Percentiles rank a stretch among this genome's conserved stretches.
Evolutionary conservation across 53 echinoderm and acorn worm species (phyloP).

Genomic region (Glandiceps talaboti): DNA sequence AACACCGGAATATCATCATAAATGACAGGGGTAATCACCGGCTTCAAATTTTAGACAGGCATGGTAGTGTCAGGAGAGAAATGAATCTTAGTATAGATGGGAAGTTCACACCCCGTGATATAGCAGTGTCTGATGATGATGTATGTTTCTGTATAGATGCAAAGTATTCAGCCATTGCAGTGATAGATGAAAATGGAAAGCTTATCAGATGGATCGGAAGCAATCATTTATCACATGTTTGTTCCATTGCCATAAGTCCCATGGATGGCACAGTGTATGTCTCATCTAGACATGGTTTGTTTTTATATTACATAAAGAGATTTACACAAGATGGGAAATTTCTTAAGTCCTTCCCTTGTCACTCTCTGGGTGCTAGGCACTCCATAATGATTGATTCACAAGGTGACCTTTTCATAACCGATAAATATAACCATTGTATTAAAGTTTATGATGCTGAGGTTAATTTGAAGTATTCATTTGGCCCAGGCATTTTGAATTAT

Average conservation of each 20-base stretch:
- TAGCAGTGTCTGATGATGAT: slow-evolving; percentile 46
- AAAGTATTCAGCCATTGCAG: slow-evolving; percentile 22
- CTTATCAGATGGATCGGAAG: not conserved
- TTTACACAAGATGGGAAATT: not conserved
- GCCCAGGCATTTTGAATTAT: not conserved
- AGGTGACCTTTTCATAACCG: not conserved
- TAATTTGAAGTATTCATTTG: not conserved
- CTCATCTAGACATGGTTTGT: not conserved
- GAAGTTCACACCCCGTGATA: not conserved
- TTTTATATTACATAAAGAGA: not conserved
- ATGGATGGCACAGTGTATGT: no score
- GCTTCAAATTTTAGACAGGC: not conserved
- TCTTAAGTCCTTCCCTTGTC: not conserved
- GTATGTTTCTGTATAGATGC: slow-evolving; percentile 57
- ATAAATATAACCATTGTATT: not conserved
- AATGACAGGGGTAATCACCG: not conserved
- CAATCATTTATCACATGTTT: no score
- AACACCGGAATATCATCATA: not conserved
- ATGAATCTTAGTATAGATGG: no score
- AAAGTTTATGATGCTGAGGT: not conserved
- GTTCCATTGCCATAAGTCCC: no score
- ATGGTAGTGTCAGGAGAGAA: not conserved
- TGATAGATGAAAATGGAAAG: not conserved
- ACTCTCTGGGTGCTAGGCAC: no score
- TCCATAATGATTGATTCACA: not conserved